Evolutionary conservation across 2,113 vertebrate species (phyloP), one percentile per base, ranked within the genome.

Genomic region (Himantopus leucocephalus): DNA sequence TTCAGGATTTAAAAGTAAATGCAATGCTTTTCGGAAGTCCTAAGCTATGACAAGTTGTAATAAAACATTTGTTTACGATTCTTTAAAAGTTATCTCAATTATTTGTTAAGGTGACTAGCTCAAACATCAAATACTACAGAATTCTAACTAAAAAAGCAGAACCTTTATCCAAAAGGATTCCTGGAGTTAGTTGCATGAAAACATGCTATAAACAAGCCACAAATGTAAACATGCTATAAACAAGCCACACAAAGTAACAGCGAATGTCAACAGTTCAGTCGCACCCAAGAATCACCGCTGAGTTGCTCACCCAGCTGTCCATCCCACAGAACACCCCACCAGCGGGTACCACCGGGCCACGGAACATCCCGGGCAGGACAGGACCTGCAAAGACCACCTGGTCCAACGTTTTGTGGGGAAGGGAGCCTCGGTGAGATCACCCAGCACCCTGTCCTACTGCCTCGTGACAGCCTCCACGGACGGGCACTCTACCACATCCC

Each of bases 401-500:
- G 17, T 24, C 10, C 35, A 35, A 4, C 8, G 2, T 9, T 8
- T 3, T 5, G 4, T 3, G 26, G 30, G 26, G 11, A 32, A 9
- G 12, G 34, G 12, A 53, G 5, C 23, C 59, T 4, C 3, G 18
- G 4, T 2, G 26, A n/a, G 35, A 14, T 3, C 12, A 6, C 1
- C 6, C 29, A 26, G 47, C 23, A 4, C 23, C 12, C 10, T 50
- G 3, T 5, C 22, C 37, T 8, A 3, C 5, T 7, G 6, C 18
- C 2, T 1, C 12, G 4, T 0, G 20, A 30, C 32, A 22, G 3
- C 39, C 39, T 7, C n/a, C 24, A 1, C 4, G 0, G 8, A 6
- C 30, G 12, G 53, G 29, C 8, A 2, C 75, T 39, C 52, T 22
- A 6, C 22, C 43, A 3, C 34, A 5, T 1, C n/a, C 24, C 12